phyloP scores from a whole-genome alignment of 64 coral and sea anemone species.

The Stichodactyla mertensii region DNA sequence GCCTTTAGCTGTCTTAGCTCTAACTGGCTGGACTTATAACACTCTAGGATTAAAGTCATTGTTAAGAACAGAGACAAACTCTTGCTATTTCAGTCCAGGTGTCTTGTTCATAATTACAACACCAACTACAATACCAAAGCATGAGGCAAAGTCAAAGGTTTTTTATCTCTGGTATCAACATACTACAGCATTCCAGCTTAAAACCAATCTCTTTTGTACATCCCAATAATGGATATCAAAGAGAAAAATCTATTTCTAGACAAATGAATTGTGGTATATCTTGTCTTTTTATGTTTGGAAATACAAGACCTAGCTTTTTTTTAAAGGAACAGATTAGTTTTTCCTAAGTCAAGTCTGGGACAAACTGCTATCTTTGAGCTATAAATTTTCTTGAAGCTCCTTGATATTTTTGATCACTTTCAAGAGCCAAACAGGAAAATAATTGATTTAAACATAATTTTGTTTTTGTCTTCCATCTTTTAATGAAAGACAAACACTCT shows the following conservation, averaged over 20 bases:
- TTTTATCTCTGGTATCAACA: background rate
- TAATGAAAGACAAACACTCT: background rate
- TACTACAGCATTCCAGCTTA: background rate
- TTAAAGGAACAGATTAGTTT: background rate
- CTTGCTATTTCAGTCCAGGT: background rate
- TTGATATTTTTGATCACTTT: background rate
- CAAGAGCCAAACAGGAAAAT: background rate
- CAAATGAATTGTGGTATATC: background rate
- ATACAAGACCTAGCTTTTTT: background rate
- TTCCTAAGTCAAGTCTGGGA: background rate
- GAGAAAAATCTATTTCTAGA: background rate
- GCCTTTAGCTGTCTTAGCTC: background rate
- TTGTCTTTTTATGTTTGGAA: background rate
- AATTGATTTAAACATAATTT: background rate
- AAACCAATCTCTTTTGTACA: background rate
- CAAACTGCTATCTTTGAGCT: background rate
- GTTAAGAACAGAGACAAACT: background rate
- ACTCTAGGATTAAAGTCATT: background rate
- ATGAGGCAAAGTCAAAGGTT: background rate
- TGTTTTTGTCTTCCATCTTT: too few relatives aligned
- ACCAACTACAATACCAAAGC: conserved; percentile 4
- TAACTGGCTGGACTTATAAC: too few relatives aligned
- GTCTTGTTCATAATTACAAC: background rate
- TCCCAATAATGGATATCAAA: background rate
- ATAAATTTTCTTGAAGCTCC: background rate